Evolutionary conservation across 2,797 vertebrate species (phyloP).

Genomic region (Podargus strigoides): DNA sequence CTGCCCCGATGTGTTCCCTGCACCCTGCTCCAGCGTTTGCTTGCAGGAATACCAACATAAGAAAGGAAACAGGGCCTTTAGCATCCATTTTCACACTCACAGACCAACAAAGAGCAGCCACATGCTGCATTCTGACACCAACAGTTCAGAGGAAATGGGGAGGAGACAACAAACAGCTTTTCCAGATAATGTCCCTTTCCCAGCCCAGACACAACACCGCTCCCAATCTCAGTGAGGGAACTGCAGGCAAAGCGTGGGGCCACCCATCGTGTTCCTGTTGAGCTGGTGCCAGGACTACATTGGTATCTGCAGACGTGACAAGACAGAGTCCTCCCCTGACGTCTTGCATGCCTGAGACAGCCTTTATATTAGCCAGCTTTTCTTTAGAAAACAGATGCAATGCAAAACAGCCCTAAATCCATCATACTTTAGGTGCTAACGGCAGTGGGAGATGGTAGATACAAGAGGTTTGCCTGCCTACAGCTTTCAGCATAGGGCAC

Average conservation of each 20-base stretch:
- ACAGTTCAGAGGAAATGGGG: neutral
- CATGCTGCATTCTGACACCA: neutral
- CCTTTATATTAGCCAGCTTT: neutral
- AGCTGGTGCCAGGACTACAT: neutral
- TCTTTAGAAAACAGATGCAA: neutral
- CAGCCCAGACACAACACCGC: neutral
- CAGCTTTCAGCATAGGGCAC: neutral
- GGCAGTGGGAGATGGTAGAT: neutral
- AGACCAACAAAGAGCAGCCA: neutral
- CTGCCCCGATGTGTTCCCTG: neutral
- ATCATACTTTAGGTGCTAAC: fast-evolving
- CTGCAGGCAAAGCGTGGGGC: neutral
- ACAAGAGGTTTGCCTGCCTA: neutral
- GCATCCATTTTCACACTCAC: neutral
- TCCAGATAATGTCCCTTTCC: neutral
- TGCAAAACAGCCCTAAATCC: neutral
- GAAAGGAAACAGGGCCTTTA: neutral
- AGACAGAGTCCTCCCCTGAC: neutral
- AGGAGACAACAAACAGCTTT: neutral
- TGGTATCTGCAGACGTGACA: neutral
- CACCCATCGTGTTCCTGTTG: neutral
- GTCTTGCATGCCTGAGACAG: neutral
- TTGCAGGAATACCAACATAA: neutral
- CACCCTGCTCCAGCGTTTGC: neutral
- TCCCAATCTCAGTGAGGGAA: neutral